phyloP scores from a whole-genome alignment of 2,797 vertebrate genomes.

The Lates japonicus region DNA sequence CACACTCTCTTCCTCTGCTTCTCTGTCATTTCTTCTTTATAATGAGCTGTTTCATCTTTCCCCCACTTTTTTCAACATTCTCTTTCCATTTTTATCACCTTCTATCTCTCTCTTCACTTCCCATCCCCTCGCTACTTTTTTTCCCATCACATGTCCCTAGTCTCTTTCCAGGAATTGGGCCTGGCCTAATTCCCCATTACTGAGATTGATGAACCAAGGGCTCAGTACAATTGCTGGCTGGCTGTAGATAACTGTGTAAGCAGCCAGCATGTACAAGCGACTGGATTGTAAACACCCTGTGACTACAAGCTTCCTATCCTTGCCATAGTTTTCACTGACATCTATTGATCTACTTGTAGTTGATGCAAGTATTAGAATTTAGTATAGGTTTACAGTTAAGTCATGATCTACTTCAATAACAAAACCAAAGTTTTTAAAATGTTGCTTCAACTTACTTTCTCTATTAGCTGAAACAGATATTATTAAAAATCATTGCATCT shows the following conservation, averaged over 20 bases:
- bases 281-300: constrained; percentile 30
- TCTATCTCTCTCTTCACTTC: constrained; percentile 13
- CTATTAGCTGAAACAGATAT: background rate
- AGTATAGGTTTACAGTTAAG: background rate
- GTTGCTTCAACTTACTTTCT: background rate
- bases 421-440: background rate
- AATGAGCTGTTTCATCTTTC: background rate
- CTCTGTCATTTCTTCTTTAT: background rate
- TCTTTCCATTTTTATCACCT: background rate
- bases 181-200: constrained; percentile 73
- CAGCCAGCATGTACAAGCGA: constrained; percentile 6
- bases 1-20: background rate
- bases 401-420: background rate
- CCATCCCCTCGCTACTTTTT: constrained; percentile 11
- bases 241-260: constrained; percentile 36
- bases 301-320: constrained; percentile 5
- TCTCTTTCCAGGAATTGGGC: constrained; percentile 70
- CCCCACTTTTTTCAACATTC: background rate
- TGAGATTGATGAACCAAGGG: constrained; percentile 63
- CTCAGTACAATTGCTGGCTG: constrained; percentile 29
- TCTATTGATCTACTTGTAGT: constrained; percentile 29
- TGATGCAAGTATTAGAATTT: background rate
- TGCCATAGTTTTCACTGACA: constrained; percentile 36
- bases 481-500: background rate
- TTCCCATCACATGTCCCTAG: constrained; percentile 46